Conservation (phyloP, 2,888 invertebrate species). For the Ceramica pisi region DNA sequence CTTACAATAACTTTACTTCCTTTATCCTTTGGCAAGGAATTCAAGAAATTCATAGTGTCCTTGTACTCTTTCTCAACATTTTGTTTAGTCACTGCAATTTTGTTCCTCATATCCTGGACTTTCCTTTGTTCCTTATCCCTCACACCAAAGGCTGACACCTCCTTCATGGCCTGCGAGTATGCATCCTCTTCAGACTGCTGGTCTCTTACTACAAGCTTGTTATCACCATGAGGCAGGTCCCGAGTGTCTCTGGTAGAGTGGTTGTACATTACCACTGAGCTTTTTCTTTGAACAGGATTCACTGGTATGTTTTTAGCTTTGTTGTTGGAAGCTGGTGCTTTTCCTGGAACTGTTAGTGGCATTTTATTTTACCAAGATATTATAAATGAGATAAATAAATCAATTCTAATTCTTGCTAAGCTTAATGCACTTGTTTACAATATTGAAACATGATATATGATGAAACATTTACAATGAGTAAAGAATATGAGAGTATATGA, state of each 20-base stretch:
- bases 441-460: neutral
- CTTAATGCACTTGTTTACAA: slow-evolving; percentile 30
- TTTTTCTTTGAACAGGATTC: slow-evolving; percentile 70
- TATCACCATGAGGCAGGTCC: slow-evolving; percentile 73
- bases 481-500: slow-evolving; percentile 19
- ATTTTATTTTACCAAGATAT: slow-evolving; percentile 2
- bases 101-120: slow-evolving; percentile 78
- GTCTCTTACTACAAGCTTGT: slow-evolving; percentile 77
- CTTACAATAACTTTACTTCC: slow-evolving; percentile 78
- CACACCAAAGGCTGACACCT: slow-evolving; percentile 64
- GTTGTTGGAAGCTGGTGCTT: slow-evolving; percentile 63
- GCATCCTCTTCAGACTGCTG: slow-evolving; percentile 80
- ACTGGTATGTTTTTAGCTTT: slow-evolving; percentile 67
- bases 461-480: slow-evolving; percentile 34
- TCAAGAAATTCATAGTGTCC: slow-evolving; percentile 85
- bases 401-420: slow-evolving; percentile 11
- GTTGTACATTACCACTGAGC: slow-evolving; percentile 82
- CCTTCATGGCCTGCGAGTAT: slow-evolving; percentile 82
- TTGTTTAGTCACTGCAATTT: slow-evolving; percentile 92
- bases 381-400: neutral
- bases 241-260: slow-evolving; percentile 80
- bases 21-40: slow-evolving; percentile 81
- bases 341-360: slow-evolving; percentile 69
- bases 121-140: slow-evolving; percentile 73
- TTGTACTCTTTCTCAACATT: slow-evolving; percentile 89